Evolutionary conservation across 2,113 vertebrate species (phyloP).

Genomic region (Thamnophis sirtalis): DNA sequence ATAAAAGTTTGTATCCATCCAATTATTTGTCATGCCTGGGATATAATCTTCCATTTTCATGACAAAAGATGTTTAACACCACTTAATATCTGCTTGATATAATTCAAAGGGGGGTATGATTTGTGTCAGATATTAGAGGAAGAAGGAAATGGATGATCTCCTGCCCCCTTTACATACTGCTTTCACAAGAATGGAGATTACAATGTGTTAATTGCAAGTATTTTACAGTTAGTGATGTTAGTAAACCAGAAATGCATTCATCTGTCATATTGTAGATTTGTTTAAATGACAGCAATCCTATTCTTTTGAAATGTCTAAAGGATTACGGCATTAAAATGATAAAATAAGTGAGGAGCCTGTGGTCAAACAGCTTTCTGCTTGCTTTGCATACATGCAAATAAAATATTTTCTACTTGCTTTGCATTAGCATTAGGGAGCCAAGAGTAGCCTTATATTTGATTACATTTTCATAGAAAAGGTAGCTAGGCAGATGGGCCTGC

Average conservation of each 20-base stretch:
- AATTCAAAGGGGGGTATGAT: slow-evolving; percentile 38
- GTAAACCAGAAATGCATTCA: slow-evolving; percentile 33
- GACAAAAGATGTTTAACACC: slow-evolving; percentile 56
- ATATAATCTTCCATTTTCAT: slow-evolving; percentile 55
- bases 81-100: slow-evolving; percentile 51
- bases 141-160: background rate
- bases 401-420: background rate
- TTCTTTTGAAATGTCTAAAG: slow-evolving; percentile 14
- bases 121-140: slow-evolving; percentile 31
- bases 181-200: slow-evolving; percentile 23
- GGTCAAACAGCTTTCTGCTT: background rate
- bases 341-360: slow-evolving; percentile 33
- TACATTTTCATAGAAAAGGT: background rate
- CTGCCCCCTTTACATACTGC: background rate
- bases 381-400: background rate
- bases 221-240: slow-evolving; percentile 42
- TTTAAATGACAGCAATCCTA: slow-evolving; percentile 42
- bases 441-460: background rate
- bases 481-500: background rate
- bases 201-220: slow-evolving; percentile 34
- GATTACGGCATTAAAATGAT: background rate
- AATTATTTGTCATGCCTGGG: slow-evolving; percentile 56
- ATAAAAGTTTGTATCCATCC: slow-evolving; percentile 24
- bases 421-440: background rate
- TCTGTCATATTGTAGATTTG: slow-evolving; percentile 40